phyloP scores from a whole-genome alignment of 2,888 invertebrate species.

The Agrotis segetum region DNA sequence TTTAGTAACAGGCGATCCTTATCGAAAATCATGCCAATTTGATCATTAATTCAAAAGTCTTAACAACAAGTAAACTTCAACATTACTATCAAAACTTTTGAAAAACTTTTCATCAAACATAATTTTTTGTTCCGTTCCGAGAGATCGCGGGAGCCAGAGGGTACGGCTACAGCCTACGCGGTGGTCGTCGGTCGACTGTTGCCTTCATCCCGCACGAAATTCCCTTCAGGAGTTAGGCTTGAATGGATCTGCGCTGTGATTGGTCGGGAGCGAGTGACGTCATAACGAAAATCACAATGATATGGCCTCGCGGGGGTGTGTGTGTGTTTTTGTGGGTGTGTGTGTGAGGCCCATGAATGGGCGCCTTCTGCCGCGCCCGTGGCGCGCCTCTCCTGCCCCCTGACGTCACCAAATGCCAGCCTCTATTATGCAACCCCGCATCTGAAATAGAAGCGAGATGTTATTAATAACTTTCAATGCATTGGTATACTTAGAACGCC shows the following conservation, averaged over 20 bases:
- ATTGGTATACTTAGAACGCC: slow-evolving; percentile 39
- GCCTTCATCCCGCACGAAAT: slow-evolving; percentile 88
- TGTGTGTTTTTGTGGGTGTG: slow-evolving; percentile 74
- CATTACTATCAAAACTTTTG: slow-evolving; percentile 33
- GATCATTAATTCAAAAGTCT: slow-evolving; percentile 35
- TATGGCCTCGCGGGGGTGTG: slow-evolving; percentile 81
- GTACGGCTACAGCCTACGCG: slow-evolving; percentile 71
- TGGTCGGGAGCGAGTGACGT: slow-evolving; percentile 93
- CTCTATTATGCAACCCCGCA: slow-evolving; percentile 84
- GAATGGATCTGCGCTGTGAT: slow-evolving; percentile 93
- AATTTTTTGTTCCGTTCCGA: slow-evolving; percentile 50
- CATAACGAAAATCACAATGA: slow-evolving; percentile 92
- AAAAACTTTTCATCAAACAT: slow-evolving; percentile 45
- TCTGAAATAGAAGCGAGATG: slow-evolving; percentile 76
- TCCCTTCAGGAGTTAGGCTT: slow-evolving; percentile 91
- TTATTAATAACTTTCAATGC: slow-evolving; percentile 79
- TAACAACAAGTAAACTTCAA: slow-evolving; percentile 19
- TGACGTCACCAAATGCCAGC: slow-evolving; percentile 84
- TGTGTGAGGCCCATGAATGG: slow-evolving; percentile 83
- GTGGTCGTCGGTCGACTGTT: slow-evolving; percentile 86
- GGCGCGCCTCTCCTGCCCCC: slow-evolving; percentile 77
- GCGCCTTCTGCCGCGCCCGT: slow-evolving; percentile 83
- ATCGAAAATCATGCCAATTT: slow-evolving; percentile 53
- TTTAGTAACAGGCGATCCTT: slow-evolving; percentile 34
- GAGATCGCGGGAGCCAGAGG: slow-evolving; percentile 49